Evolutionary conservation across 2,797 vertebrate genomes (phyloP).

Genomic region (Gambelia wislizenii): DNA sequence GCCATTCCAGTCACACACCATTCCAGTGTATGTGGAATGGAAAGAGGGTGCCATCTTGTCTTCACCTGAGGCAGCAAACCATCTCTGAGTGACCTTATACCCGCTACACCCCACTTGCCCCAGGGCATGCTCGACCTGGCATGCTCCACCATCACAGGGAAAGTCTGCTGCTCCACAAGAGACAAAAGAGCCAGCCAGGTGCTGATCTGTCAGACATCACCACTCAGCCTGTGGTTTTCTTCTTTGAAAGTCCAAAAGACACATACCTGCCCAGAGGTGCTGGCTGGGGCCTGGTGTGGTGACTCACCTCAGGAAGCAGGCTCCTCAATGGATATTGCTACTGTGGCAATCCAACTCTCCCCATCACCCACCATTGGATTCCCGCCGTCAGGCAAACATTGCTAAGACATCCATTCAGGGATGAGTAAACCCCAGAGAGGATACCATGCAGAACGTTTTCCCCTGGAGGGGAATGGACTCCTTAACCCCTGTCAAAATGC

Average conservation of each 20-base stretch:
- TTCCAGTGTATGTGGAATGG: not conserved
- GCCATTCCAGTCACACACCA: not conserved
- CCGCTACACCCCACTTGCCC: not conserved
- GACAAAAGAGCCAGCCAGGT: not conserved
- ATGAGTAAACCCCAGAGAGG: not conserved
- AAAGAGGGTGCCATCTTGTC: not conserved
- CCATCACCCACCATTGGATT: not conserved
- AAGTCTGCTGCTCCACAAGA: not conserved
- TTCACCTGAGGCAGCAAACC: not conserved
- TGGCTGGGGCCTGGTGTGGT: not conserved
- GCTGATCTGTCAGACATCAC: not conserved
- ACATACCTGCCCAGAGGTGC: not conserved
- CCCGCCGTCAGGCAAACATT: not conserved
- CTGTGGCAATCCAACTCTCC: not conserved
- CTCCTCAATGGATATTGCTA: not conserved
- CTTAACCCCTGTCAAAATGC: not conserved
- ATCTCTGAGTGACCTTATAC: not conserved
- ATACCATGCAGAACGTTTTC: not conserved
- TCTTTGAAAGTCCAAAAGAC: not conserved
- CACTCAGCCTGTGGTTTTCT: not conserved
- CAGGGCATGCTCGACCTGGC: not conserved
- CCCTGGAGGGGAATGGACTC: not conserved
- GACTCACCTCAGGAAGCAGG: conserved; percentile 13
- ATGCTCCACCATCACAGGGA: too few species aligned
- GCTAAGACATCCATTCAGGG: not conserved